These are phyloP conservation scores for Galaxias olidus DNA, from an alignment of 2,797 vertebrate species.

Conservation along the genomic window DNA sequence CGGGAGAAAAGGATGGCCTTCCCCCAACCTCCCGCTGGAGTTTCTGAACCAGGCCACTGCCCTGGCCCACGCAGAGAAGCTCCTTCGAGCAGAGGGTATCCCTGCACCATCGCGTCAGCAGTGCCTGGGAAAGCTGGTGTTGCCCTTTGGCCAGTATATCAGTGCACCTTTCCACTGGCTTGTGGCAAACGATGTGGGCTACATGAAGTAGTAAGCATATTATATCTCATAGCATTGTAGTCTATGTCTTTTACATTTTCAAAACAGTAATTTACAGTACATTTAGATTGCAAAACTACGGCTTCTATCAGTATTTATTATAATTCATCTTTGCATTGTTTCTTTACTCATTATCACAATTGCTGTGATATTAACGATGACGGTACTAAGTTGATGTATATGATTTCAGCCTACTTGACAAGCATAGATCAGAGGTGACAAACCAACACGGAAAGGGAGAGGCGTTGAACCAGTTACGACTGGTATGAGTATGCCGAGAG, in stretches of 20 bases:
- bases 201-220: constrained; percentile 23
- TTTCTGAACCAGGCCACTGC: constrained; percentile 12
- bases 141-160: constrained; percentile 23
- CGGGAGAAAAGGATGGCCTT: constrained; percentile 5
- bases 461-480: constrained; percentile 1
- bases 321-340: too few species aligned
- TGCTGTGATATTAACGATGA: too few species aligned
- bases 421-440: constrained; percentile 2
- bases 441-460: constrained; percentile 3
- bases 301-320: too few species aligned
- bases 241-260: too few species aligned
- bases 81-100: constrained; percentile 13
- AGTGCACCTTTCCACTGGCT: constrained; percentile 24
- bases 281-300: too few species aligned
- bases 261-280: too few species aligned
- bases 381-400: too few species aligned
- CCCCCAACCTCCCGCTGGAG: constrained; percentile 10
- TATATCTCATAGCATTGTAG: too few species aligned
- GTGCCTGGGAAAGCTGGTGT: constrained; percentile 25
- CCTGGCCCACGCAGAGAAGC: constrained; percentile 6
- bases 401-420: background rate
- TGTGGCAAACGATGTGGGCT: constrained; percentile 28
- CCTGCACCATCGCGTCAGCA: constrained; percentile 5
- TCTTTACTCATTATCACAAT: too few species aligned
- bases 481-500: constrained; percentile 13